Base-by-base conservation (phyloP, 2,888 invertebrate genomes). In the Pachycephus smyrnensis region DNA sequence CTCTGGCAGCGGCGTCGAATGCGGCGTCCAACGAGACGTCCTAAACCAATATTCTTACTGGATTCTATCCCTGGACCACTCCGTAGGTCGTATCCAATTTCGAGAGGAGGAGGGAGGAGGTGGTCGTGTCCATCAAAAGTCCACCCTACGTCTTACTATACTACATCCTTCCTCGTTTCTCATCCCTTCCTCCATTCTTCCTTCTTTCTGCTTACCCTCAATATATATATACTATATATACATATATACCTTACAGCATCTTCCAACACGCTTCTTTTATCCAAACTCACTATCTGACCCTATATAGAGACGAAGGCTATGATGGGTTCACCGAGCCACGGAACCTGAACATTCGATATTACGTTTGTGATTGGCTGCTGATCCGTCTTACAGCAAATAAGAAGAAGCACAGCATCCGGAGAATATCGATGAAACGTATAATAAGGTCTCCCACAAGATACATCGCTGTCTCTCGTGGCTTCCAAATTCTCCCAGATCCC, bases 41-140 rank as follows among this genome's bases (percentile, higher is more conserved):
- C 84, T 83, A 84, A 84, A 81, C 83, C 83, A 83, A 84, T 84
- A 84, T 84, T 83, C 83, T 80, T 81, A 80, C 80, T 73, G 77
- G 79, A 80, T 69, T 68, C 33, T 79, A 35, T 73, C 36, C 73
- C 71, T 37, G 31, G 69, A 69, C 75, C 77, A 73, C 79, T 78
- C 77, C 55, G 71, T 69, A 2, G 1, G 40, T 77, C 73, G 73
- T 81, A 80, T 79, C 79, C 80, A 80, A 81, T 81, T 81, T 81
- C 79, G 76, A 69, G 77, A 77, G 23, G 55, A 15, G 9, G 6
- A 55, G 6, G 1, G 6, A 23, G 23, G 55, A 1, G 23, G 9
- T 15, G 15, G 40, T 55, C 23, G 55, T 55, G 55, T 55, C 55
- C 23, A 23, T 55, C 55, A 23, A 55, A 55, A 55, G 6, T 9